phyloP scores from a whole-genome alignment of 92 coral and sea anemone species.

The Muricea muricata region DNA sequence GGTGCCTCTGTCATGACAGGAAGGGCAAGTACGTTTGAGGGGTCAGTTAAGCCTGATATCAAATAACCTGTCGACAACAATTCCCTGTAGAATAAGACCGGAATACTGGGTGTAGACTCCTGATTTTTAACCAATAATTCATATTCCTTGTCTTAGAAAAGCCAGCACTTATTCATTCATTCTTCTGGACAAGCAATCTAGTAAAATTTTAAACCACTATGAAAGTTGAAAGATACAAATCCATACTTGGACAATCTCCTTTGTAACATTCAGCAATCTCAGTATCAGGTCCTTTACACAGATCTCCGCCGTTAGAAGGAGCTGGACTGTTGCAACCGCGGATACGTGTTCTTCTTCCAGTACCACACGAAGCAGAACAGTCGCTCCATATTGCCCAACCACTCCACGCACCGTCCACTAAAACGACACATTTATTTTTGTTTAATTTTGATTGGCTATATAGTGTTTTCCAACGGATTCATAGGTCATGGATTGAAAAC shows the following conservation, averaged over 20 bases:
- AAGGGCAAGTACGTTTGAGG: too few relatives aligned
- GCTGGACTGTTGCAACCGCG: conserved; percentile 81
- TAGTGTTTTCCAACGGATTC: neutral
- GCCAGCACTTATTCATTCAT: too few relatives aligned
- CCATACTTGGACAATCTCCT: conserved; percentile 88
- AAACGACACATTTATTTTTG: neutral
- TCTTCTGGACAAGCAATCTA: too few relatives aligned
- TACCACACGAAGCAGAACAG: conserved; percentile 85
- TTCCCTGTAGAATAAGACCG: too few relatives aligned
- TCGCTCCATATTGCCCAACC: conserved; percentile 88
- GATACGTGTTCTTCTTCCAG: conserved; percentile 72
- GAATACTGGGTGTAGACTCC: too few relatives aligned
- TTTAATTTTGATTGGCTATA: neutral
- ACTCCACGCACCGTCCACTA: conserved; percentile 91
- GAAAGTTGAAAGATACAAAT: neutral
- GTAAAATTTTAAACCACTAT: too few relatives aligned
- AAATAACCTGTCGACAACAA: too few relatives aligned
- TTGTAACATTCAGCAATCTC: conserved; percentile 77
- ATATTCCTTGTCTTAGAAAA: too few relatives aligned
- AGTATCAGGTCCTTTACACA: conserved; percentile 82
- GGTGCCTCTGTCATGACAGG: too few relatives aligned
- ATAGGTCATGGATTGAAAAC: too few relatives aligned
- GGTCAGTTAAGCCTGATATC: too few relatives aligned
- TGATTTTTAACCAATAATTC: too few relatives aligned
- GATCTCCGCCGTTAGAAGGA: conserved; percentile 83